Percentiles rank a stretch among this genome's conserved stretches.
These are phyloP conservation scores for Trematomus loennbergii DNA, from an alignment of 2,113 vertebrate species.

Conservation along the genomic window DNA sequence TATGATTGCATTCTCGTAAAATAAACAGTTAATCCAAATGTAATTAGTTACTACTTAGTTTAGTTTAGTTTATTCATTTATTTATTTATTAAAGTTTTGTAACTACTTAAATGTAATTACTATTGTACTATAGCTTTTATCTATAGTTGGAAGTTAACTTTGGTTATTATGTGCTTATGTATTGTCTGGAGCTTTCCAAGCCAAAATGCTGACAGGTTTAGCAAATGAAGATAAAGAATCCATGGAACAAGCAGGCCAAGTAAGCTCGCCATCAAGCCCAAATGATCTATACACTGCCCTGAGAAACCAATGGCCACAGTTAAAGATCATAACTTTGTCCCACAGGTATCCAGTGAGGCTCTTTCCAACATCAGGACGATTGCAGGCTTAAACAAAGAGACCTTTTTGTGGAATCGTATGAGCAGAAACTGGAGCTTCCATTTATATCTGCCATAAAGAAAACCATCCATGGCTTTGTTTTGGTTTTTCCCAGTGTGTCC, in stretches of 20 bases:
- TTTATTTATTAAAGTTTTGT: no score
- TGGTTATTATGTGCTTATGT: slow-evolving; percentile 84
- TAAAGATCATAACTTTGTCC: neutral
- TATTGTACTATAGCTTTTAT: slow-evolving; percentile 76
- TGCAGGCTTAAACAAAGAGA: slow-evolving; percentile 84
- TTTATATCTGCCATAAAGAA: slow-evolving; percentile 80
- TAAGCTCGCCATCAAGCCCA: slow-evolving; percentile 15
- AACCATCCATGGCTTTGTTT: slow-evolving; percentile 83
- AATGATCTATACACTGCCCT: neutral
- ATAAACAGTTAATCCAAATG: neutral
- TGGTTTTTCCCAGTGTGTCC: slow-evolving; percentile 82
- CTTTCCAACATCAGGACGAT: slow-evolving; percentile 85
- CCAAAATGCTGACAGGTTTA: slow-evolving; percentile 85
- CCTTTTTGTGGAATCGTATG: slow-evolving; percentile 79
- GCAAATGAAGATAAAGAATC: slow-evolving; percentile 82
- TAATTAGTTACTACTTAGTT: neutral
- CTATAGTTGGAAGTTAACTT: slow-evolving; percentile 86
- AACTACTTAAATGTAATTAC: neutral
- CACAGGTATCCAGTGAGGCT: slow-evolving; percentile 85
- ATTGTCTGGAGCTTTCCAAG: slow-evolving; percentile 80
- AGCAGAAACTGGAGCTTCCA: slow-evolving; percentile 76
- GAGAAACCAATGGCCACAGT: neutral
- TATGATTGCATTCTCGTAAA: no score
- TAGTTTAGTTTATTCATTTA: no score
- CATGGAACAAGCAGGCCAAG: slow-evolving; percentile 83